Base-by-base conservation (phyloP, 1,140 invertebrate genomes). In the Orussus abietinus region DNA sequence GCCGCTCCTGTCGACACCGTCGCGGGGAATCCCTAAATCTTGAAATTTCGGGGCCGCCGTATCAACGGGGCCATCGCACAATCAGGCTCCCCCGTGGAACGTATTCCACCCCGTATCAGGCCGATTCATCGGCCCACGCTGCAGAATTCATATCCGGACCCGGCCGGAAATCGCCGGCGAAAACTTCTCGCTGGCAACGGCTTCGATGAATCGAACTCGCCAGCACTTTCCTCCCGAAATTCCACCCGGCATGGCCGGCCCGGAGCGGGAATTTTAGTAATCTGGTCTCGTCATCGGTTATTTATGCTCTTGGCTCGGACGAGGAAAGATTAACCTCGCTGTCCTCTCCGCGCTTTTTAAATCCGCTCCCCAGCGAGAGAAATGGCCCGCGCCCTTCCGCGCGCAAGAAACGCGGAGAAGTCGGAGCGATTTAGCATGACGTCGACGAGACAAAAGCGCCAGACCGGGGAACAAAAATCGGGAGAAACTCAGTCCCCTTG, bases 81-180 rank as follows among this genome's bases (percentile, higher is more conserved):
- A 53, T 44, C 45, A 51, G 45, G 51, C 48, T 39, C 46, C 12
- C 17, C 31, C 28, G 18, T 36, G 29, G 44, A 20, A 18, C n/a
- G 12, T 14, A 28, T 38, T 10, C 38, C 29, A 10, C 18, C 31
- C 19, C 29, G 37, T 57, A 57, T 57, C 55, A 18, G 26, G n/a
- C n/a, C 41, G 12, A 50, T 49, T 21, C 39, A 55, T 55, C 45
- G 29, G 4, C 13, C 10, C 42, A 59, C 57, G 38, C 29, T 57
- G 56, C 58, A 57, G 47, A 55, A 59, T 59, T 61, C 52, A 57
- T 61, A 57, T 57, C 45, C 41, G 45, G 31, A 42, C 50, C 32
- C 49, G 25, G 20, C 25, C 30, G 19, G n/a, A 25, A n/a, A n/a
- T 25, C 22, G 22, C 6, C 6, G 22, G 22, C 6, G 22, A 25